These are phyloP conservation scores for Calypte anna DNA, from an alignment of 2,113 vertebrate species.

Conservation along the genomic window DNA sequence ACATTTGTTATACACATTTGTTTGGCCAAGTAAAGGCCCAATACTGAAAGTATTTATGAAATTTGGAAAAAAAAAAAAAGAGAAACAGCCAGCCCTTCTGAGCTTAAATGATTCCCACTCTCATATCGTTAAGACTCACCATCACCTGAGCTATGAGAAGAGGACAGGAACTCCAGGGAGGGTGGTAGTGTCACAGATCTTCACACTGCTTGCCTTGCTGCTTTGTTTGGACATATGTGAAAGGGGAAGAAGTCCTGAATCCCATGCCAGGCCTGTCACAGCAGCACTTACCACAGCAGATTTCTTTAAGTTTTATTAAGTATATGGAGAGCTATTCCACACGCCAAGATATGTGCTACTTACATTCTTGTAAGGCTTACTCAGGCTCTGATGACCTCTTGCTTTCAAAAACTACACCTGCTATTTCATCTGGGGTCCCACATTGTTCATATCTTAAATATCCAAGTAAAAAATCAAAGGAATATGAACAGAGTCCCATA, in stretches of 20 bases:
- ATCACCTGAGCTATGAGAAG: rapidly evolving
- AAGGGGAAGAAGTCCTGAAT: not conserved
- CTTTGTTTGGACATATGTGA: not conserved
- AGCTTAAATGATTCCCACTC: not conserved
- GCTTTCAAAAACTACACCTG: not conserved
- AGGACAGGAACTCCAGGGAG: not conserved
- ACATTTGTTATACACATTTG: not conserved
- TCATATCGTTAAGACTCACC: not conserved
- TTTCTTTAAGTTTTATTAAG: not conserved
- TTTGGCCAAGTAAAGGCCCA: not conserved
- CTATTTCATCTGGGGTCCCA: not conserved
- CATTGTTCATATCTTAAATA: not conserved
- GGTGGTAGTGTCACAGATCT: not conserved
- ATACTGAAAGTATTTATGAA: not conserved
- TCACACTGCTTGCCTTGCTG: not conserved
- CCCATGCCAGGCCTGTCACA: not conserved
- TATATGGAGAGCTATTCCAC: not conserved
- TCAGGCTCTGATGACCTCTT: not conserved
- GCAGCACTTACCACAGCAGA: not conserved
- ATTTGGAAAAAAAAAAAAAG: not conserved
- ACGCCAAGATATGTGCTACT: not conserved
- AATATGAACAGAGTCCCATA: not conserved
- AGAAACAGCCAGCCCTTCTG: not conserved
- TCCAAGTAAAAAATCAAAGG: not conserved
- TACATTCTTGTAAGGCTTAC: not conserved